Conservation (phyloP, 2,797 vertebrate genomes). For the Oreortyx pictus region DNA sequence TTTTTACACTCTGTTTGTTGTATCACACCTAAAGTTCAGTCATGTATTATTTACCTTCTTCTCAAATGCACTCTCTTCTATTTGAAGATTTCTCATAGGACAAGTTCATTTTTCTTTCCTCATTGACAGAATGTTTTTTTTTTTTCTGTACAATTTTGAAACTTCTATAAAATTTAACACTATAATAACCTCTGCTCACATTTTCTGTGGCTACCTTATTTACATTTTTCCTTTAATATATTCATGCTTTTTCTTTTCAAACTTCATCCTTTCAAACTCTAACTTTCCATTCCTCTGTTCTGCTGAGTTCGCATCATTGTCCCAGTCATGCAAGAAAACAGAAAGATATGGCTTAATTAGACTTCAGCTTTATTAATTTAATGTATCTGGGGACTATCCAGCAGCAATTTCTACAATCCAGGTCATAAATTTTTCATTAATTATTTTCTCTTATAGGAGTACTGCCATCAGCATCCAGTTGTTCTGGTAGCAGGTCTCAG, state of each 20-base stretch:
- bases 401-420: constrained; percentile 44
- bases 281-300: constrained; percentile 15
- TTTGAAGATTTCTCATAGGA: neutral
- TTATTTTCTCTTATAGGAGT: constrained; percentile 41
- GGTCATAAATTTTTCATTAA: constrained; percentile 67
- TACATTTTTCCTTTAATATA: neutral
- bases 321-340: constrained; percentile 63
- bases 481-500: neutral
- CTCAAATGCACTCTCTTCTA: neutral
- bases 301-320: constrained; percentile 47
- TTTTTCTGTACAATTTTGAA: neutral
- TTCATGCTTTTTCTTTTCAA: neutral
- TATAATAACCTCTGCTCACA: neutral
- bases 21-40: neutral
- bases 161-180: neutral
- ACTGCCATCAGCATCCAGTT: constrained; percentile 15
- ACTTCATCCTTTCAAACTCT: neutral
- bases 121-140: neutral
- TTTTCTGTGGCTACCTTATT: neutral
- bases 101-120: neutral
- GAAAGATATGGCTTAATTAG: constrained; percentile 66
- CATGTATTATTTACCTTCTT: neutral
- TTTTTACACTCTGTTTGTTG: neutral
- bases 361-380: constrained; percentile 66
- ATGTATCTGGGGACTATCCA: constrained; percentile 67